Conservation (phyloP, 2,113 vertebrate genomes). For the Pogonocichla stellata region DNA sequence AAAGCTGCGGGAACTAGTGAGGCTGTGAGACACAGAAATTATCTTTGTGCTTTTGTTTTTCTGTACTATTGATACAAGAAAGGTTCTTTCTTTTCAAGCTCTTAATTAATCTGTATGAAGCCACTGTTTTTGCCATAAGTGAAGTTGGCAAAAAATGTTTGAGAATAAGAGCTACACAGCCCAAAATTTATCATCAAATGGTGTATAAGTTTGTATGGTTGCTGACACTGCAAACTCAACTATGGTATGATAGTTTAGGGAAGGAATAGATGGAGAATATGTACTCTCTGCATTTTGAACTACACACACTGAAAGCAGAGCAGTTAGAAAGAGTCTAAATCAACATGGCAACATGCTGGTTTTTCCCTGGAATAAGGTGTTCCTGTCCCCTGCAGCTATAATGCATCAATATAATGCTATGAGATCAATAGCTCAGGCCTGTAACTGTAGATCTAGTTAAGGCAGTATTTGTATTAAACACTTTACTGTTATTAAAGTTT, state of each 20-base stretch:
- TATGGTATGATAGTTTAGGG: background rate
- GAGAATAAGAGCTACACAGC: background rate
- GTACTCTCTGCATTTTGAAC: background rate
- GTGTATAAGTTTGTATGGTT: background rate
- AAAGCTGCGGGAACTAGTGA: background rate
- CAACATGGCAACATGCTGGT: background rate
- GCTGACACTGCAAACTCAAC: background rate
- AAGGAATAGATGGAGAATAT: background rate
- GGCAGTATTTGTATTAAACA: background rate
- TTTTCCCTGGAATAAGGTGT: background rate
- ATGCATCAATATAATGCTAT: background rate
- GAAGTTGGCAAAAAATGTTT: background rate
- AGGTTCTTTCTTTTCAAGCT: background rate
- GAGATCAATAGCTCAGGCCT: conserved; percentile 17
- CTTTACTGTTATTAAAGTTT: conserved; percentile 24
- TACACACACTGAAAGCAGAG: background rate
- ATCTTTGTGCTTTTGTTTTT: background rate
- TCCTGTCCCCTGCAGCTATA: conserved; percentile 5
- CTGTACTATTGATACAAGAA: background rate
- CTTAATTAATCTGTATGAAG: background rate
- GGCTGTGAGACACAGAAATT: background rate
- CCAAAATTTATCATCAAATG: background rate
- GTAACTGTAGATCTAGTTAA: conserved; percentile 15
- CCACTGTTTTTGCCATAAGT: background rate
- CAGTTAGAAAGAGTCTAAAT: background rate